Evolutionary conservation across 2,888 invertebrate genomes (phyloP), one percentile per base, ranked within the genome.

Genomic region (Leucoma salicis): DNA sequence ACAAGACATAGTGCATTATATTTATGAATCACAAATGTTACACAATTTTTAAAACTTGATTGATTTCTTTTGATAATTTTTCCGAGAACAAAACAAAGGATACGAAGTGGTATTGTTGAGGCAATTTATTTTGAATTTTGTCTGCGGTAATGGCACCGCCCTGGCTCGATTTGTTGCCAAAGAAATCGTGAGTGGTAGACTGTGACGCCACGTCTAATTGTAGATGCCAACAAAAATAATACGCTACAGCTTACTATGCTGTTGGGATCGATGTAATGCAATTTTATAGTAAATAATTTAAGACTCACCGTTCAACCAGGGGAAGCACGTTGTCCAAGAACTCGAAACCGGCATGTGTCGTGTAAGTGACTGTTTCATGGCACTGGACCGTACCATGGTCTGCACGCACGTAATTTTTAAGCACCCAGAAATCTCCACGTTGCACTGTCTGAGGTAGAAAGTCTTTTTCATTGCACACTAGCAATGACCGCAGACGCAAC

Each of bases 321-420:
- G 96, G 96, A 75, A 94, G 92, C 64, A 97, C 91, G 82, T 98
- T 97, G 82, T 97, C 96, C 70, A 97, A 92, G 88, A 97, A 97
- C 60, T 96, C 96, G 84, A 93, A 96, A 69, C 97, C 97, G 3
- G 96, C 96, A 79, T 97, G 97, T 10, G 97, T 97, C 24, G 97
- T 96, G 72, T 97, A 97, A 0, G 97, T 97, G 54, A 97, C 92
- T 57, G 94, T 94, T 81, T 96, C 96, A 82, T 95, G 94, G 82
- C 97, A 97, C 70, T 89, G 91, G 35, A 94, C 76, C 31, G 86
- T 78, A 12, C 92, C 92, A 65, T 93, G 93, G 45, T 93, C 93
- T 43, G 96, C 95, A 28, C 92, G 92, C 55, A 96, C 92, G 74
- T 95, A 97, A 86, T 97, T 97, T 82, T 96, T 95, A 47, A 97